Conservation (phyloP, 2,888 invertebrate species). For the Coenonympha arcania region DNA sequence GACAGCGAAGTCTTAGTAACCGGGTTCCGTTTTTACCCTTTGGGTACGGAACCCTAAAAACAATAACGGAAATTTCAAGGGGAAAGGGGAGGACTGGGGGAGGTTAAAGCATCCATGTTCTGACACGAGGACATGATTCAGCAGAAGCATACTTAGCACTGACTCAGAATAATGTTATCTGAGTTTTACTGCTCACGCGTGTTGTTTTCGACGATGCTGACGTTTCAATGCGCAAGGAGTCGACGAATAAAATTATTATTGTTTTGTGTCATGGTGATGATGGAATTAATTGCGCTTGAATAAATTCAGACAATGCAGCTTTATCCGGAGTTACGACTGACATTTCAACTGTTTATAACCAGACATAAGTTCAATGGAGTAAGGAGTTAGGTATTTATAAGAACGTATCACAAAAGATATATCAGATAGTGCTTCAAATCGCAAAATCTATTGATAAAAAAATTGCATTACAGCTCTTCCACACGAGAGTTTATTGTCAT, state of each 20-base stretch:
- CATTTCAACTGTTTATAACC: too few species aligned
- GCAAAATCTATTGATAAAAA: too few species aligned
- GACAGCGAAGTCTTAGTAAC: too few species aligned
- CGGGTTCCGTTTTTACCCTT: too few species aligned
- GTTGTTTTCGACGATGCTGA: slow-evolving; percentile 30
- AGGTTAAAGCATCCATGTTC: slow-evolving; percentile 35
- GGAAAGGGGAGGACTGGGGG: neutral
- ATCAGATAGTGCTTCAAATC: too few species aligned
- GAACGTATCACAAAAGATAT: too few species aligned
- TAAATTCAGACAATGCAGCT: neutral
- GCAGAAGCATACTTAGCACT: slow-evolving; percentile 46
- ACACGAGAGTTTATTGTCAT: too few species aligned
- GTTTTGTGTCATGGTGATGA: neutral
- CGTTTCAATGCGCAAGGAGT: neutral
- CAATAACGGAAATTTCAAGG: slow-evolving; percentile 47
- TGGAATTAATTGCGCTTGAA: neutral
- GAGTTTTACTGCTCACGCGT: slow-evolving; percentile 48
- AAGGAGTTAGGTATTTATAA: too few species aligned
- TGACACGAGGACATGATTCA: slow-evolving; percentile 57
- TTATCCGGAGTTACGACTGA: too few species aligned
- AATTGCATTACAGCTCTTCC: too few species aligned
- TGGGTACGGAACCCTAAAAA: too few species aligned
- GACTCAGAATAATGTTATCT: slow-evolving; percentile 55
- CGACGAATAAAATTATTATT: neutral
- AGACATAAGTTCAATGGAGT: too few species aligned